phyloP scores from a whole-genome alignment of 1,140 invertebrate species.

The Dendrolimus kikuchii region DNA sequence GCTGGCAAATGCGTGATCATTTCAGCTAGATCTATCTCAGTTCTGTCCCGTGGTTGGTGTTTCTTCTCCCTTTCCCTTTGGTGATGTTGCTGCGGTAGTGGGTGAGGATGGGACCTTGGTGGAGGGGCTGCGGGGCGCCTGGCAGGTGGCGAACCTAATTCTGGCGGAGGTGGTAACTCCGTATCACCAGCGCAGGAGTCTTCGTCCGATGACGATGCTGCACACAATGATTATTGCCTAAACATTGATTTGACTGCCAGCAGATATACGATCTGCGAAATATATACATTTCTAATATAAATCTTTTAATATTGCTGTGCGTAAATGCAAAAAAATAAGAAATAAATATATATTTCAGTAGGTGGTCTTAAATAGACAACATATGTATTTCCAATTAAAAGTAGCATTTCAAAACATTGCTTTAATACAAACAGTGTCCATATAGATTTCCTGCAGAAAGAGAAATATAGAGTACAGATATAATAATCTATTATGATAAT shows the following conservation, averaged over 20 bases:
- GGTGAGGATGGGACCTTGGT: constrained; percentile 35
- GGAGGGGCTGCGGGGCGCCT: constrained; percentile 48
- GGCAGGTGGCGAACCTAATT: constrained; percentile 50
- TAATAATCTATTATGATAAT: too few species aligned
- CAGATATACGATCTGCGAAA: too few species aligned
- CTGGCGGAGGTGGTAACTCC: constrained; percentile 54
- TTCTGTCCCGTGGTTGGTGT: constrained; percentile 35
- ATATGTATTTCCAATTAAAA: too few species aligned
- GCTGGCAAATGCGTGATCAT: constrained; percentile 39
- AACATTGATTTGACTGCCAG: background rate
- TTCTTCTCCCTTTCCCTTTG: constrained; percentile 36
- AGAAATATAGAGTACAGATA: too few species aligned
- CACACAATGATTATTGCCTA: background rate
- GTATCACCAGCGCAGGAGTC: constrained; percentile 56
- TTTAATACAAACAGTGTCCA: too few species aligned
- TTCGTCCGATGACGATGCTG: constrained; percentile 59
- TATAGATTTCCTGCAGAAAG: too few species aligned
- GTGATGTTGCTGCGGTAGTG: constrained; percentile 34
- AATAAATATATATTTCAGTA: too few species aligned
- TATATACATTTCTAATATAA: too few species aligned
- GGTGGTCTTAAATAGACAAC: too few species aligned
- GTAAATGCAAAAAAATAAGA: too few species aligned
- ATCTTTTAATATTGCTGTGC: too few species aligned
- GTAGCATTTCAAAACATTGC: too few species aligned
- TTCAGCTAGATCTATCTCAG: constrained; percentile 51